Conservation (phyloP, 2,113 vertebrate genomes). For the Glaucidium brasilianum region DNA sequence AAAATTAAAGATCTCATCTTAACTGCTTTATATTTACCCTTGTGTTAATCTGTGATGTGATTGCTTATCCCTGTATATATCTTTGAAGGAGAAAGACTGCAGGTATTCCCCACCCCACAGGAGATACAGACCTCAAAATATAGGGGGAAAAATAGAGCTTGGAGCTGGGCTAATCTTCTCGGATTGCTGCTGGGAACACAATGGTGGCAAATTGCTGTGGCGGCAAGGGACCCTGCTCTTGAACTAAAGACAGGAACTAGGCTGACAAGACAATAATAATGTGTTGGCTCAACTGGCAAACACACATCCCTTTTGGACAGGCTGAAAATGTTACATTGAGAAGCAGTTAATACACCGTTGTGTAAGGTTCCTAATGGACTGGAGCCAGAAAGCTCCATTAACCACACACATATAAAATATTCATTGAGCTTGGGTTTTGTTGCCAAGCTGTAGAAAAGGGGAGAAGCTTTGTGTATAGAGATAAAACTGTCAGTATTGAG, state of each 20-base stretch:
- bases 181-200: background rate
- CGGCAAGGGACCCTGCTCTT: background rate
- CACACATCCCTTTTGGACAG: conserved; percentile 53
- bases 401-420: conserved; percentile 73
- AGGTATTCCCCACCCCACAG: background rate
- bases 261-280: conserved; percentile 22
- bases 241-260: conserved; percentile 8
- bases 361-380: conserved; percentile 70
- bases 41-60: background rate
- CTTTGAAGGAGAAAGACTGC: background rate
- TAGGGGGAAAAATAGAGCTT: background rate
- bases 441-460: conserved; percentile 51
- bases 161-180: background rate
- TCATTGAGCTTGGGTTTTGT: conserved; percentile 71
- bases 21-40: background rate
- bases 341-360: conserved; percentile 72
- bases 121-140: background rate
- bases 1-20: background rate
- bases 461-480: background rate
- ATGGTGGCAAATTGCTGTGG: background rate
- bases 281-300: conserved; percentile 59
- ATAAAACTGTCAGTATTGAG: conserved; percentile 37
- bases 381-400: conserved; percentile 70
- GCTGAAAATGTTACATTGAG: conserved; percentile 59
- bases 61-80: background rate